Evolutionary conservation across 1,140 invertebrate genomes (phyloP).

Genomic region (Adoxophyes honmai): DNA sequence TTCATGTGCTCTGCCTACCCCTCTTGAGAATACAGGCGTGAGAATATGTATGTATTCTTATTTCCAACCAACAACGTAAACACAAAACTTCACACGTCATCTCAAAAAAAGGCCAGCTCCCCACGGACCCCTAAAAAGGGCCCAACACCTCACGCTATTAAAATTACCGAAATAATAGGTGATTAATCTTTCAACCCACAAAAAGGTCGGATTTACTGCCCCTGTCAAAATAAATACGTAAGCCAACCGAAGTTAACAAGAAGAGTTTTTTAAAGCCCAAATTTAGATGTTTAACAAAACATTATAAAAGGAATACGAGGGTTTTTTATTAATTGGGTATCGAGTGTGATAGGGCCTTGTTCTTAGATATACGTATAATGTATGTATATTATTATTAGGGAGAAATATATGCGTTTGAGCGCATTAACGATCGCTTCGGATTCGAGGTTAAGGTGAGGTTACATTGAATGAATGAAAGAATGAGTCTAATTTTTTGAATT

Average conservation of each 20-base stretch:
- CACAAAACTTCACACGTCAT: too few relatives aligned
- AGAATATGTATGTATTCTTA: too few relatives aligned
- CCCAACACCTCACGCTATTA: constrained; percentile 58
- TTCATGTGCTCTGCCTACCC: too few relatives aligned
- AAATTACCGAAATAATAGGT: constrained; percentile 66
- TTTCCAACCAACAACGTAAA: too few relatives aligned
- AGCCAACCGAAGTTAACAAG: constrained; percentile 32
- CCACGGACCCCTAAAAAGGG: constrained; percentile 27
- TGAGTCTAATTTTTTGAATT: constrained; percentile 17
- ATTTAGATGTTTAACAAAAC: constrained; percentile 72
- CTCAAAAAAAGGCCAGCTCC: background rate
- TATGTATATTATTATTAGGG: constrained; percentile 35
- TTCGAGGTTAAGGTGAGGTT: too few relatives aligned
- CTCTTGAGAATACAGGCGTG: too few relatives aligned
- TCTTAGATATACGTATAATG: constrained; percentile 25
- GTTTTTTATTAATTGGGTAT: constrained; percentile 67
- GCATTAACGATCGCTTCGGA: constrained; percentile 24
- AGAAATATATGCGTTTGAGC: constrained; percentile 33
- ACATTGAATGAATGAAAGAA: constrained; percentile 12
- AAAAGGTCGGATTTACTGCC: constrained; percentile 56
- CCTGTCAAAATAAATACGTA: constrained; percentile 64
- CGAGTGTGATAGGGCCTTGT: constrained; percentile 34
- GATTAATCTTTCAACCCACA: constrained; percentile 61
- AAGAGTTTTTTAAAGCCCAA: constrained; percentile 42
- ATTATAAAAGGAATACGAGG: constrained; percentile 44